phyloP scores from a whole-genome alignment of 2,888 invertebrate species.

The Chymomyza amoena region DNA sequence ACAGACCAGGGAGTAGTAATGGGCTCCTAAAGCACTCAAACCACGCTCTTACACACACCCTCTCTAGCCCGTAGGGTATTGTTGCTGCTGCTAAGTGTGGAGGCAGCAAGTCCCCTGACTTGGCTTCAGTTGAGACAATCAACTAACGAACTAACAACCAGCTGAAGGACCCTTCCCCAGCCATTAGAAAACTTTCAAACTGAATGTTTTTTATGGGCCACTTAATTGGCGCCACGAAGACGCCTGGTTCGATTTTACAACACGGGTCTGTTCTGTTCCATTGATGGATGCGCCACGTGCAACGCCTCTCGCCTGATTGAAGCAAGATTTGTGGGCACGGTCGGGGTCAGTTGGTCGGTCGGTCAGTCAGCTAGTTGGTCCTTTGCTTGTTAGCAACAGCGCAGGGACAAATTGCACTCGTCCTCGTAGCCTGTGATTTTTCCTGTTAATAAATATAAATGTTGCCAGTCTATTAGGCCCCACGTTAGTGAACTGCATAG shows the following conservation, averaged over 20 bases:
- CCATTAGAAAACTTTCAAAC: slow-evolving; percentile 14
- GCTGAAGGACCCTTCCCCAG: background rate
- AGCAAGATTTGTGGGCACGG: slow-evolving; percentile 53
- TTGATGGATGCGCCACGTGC: slow-evolving; percentile 56
- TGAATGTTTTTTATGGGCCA: slow-evolving; percentile 56
- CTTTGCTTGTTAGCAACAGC: slow-evolving; percentile 13
- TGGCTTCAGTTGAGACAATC: background rate
- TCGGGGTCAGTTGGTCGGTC: slow-evolving; percentile 24
- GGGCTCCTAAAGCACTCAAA: slow-evolving; percentile 11
- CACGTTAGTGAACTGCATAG: slow-evolving; percentile 22
- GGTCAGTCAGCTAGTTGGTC: background rate
- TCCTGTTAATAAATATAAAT: slow-evolving; percentile 61
- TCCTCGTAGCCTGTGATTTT: background rate
- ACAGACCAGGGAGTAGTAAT: slow-evolving; percentile 27
- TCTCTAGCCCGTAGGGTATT: background rate
- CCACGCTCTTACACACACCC: background rate
- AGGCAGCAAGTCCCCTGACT: slow-evolving; percentile 8
- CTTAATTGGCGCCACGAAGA: slow-evolving; percentile 64
- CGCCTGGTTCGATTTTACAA: slow-evolving; percentile 46
- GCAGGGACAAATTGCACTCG: background rate
- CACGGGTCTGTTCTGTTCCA: slow-evolving; percentile 2
- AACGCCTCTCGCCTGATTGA: slow-evolving; percentile 47
- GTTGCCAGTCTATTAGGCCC: slow-evolving; percentile 12
- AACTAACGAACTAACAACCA: background rate
- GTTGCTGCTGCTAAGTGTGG: background rate